Evolutionary conservation across 2,888 invertebrate species (phyloP), one percentile per base, ranked within the genome.

Genomic region (Drosophila meridiana): DNA sequence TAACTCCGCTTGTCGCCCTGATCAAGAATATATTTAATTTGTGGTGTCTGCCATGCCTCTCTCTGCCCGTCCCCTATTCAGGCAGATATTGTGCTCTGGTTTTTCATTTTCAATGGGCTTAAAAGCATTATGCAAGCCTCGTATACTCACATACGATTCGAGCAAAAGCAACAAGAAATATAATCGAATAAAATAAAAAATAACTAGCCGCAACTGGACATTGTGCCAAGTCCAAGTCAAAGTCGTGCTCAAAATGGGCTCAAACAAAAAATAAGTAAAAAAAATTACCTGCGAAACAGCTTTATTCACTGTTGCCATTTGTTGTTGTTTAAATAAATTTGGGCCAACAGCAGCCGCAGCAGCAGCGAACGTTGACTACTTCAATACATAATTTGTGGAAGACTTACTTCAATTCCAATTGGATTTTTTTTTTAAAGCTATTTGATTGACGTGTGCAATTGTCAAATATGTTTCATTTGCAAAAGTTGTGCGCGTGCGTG

Each of bases 61-160:
- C 20, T 20, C 20, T 20, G 20, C 20, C 20, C 20, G 20, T 20
- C 20, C 20, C 20, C 20, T 20, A 20, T 20, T 20, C 20, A 20
- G 20, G 20, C 20, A 20, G 20, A 20, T 20, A 20, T 20, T 20
- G 20, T 20, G 20, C 20, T 20, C 38, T 11, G 11, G 13, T 38
- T 38, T 38, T 4, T 13, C 38, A 38, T 38, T 38, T 38, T 38
- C 38, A 38, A 13, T 38, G 38, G 38, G 11, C 1, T 38, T 11
- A 34, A 42, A 62, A 43, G 50, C 53, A 70, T 78, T 79, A 78
- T 75, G 77, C 76, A 78, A 78, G 76, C 80, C 85, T 75, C 69
- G 82, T 87, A 28, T 13, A 47, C 47, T 43, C 43, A 43, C 8
- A 42, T 42, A 47, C 47, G 6, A 30, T 76, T 68, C 65, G 69